Percentiles rank a stretch among this genome's conserved stretches.
These are phyloP conservation scores for Microplitis manilae DNA, from an alignment of 2,888 invertebrate species.

Conservation along the genomic window DNA sequence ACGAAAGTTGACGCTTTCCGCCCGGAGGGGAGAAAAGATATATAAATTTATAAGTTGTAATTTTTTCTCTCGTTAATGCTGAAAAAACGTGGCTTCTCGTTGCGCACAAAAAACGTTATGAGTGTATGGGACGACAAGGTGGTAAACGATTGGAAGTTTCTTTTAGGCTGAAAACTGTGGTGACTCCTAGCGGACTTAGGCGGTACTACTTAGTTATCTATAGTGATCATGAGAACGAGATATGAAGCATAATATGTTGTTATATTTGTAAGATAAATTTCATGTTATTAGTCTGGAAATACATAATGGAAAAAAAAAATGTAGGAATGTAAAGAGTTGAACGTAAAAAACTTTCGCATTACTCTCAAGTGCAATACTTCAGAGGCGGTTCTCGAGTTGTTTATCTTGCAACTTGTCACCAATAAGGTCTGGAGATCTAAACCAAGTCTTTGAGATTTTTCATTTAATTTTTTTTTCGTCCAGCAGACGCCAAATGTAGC, in stretches of 20 bases:
- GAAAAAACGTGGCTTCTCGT: too few species aligned
- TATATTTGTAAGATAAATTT: background rate
- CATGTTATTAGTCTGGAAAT: background rate
- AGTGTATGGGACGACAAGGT: too few species aligned
- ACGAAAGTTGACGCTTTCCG: too few species aligned
- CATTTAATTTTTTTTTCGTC: slow-evolving; percentile 16
- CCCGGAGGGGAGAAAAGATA: too few species aligned
- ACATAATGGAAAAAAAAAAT: background rate
- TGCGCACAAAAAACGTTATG: too few species aligned
- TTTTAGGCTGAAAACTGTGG: too few species aligned
- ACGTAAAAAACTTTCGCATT: slow-evolving; percentile 41
- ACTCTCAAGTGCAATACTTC: slow-evolving; percentile 39
- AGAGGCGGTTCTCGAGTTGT: slow-evolving; percentile 44
- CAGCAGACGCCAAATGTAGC: slow-evolving; percentile 5
- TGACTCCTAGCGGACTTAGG: too few species aligned
- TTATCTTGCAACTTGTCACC: slow-evolving; percentile 50
- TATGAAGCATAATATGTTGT: background rate
- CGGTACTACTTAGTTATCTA: too few species aligned
- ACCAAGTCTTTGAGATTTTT: background rate
- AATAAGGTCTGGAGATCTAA: slow-evolving; percentile 36
- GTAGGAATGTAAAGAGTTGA: background rate
- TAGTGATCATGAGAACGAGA: too few species aligned
- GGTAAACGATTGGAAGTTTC: too few species aligned
- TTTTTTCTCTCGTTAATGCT: too few species aligned
- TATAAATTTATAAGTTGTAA: too few species aligned